phyloP scores from a whole-genome alignment of 2,888 invertebrate genomes.

The Pocota personata region DNA sequence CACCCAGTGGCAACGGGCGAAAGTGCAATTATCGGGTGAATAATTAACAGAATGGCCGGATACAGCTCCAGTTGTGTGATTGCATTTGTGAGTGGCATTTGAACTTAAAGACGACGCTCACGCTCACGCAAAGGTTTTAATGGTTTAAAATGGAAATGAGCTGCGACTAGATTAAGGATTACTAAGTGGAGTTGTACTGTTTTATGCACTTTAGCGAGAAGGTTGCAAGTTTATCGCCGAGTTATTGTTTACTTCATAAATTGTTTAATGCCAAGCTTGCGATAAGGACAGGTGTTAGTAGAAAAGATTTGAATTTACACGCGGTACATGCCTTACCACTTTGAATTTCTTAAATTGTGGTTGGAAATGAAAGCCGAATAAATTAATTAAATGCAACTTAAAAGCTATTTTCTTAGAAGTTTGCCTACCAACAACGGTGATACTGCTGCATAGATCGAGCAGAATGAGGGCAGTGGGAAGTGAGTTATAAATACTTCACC shows the following conservation, averaged over 20 bases:
- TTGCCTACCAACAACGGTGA: too few species aligned
- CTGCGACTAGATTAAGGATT: neutral
- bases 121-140: conserved; percentile 37
- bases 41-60: conserved; percentile 37
- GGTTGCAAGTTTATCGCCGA: neutral
- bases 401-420: too few species aligned
- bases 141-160: neutral
- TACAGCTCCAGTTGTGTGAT: conserved; percentile 15
- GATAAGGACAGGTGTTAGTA: neutral
- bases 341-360: too few species aligned
- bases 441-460: too few species aligned
- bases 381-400: too few species aligned
- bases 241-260: neutral
- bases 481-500: too few species aligned
- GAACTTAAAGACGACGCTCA: conserved; percentile 15
- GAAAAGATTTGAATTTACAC: neutral
- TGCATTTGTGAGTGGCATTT: conserved; percentile 43
- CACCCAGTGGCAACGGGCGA: neutral
- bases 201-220: neutral
- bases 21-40: conserved; percentile 56
- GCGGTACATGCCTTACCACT: too few species aligned
- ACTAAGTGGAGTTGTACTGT: neutral
- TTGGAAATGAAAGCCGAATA: too few species aligned
- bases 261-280: neutral
- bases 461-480: too few species aligned